Percentiles rank a stretch among this genome's conserved stretches.
Evolutionary conservation across 2,797 vertebrate species (phyloP).

Genomic region (Arnoldichthys spilopterus): DNA sequence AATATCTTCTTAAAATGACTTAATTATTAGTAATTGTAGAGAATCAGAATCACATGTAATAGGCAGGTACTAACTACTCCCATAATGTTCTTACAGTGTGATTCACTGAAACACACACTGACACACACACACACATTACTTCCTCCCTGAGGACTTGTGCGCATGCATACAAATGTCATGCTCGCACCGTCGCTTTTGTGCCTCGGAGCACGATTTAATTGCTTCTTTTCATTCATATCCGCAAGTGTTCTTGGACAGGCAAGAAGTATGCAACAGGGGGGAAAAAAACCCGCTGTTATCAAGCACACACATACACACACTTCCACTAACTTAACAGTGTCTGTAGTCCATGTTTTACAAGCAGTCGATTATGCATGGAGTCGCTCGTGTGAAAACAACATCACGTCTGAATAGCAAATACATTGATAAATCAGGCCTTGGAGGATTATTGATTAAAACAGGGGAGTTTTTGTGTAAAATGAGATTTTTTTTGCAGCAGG

Average conservation of each 20-base stretch:
- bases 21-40: no score
- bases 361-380: constrained; percentile 53
- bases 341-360: constrained; percentile 49
- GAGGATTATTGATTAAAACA: constrained; percentile 56
- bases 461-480: constrained; percentile 45
- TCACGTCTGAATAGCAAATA: constrained; percentile 50
- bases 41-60: constrained; percentile 2
- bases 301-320: constrained; percentile 20
- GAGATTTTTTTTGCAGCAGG: constrained; percentile 39
- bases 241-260: constrained; percentile 45
- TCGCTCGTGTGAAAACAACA: constrained; percentile 53
- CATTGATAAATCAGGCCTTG: constrained; percentile 55
- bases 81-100: neutral
- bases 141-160: constrained; percentile 12
- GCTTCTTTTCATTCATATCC: constrained; percentile 55
- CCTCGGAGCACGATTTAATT: constrained; percentile 54
- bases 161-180: constrained; percentile 47
- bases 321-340: constrained; percentile 15
- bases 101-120: constrained; percentile 15
- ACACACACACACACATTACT: constrained; percentile 28
- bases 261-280: constrained; percentile 50
- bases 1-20: no score
- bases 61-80: constrained; percentile 14
- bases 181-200: constrained; percentile 38
- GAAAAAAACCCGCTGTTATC: constrained; percentile 27